Evolutionary conservation across 2,888 invertebrate genomes (phyloP), one percentile per base, ranked within the genome.

Genomic region (Polyploca ridens): DNA sequence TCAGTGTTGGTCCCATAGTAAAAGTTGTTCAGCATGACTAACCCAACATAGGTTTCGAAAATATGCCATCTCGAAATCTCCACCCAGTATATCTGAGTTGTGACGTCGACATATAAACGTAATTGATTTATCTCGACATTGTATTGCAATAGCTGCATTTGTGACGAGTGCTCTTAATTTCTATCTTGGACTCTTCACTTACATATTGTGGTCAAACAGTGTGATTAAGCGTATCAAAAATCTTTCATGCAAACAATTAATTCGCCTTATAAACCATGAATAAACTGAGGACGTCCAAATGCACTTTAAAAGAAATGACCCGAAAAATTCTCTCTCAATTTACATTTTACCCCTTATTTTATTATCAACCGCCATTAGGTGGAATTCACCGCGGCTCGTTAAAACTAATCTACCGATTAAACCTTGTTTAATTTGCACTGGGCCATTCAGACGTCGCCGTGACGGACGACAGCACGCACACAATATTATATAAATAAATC

Each of bases 351-450:
- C 54, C 54, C 61, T 61, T 41, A 61, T 61, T 61, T 61, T 41
- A 61, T 61, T 61, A 61, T 61, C 61, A 61, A 61, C 61, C 61
- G 44, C 61, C 38, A 44, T 61, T 61, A 61, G 61, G 27, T 19
- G 19, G 61, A 27, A 61, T 61, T 61, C 41, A 61, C 61, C 61
- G 60, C 54, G n/a, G 54, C 60, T 64, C 60, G 64, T 60, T 64
- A 60, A 64, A 54, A 60, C 60, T 61, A 64, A 64, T 64, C 64
- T 19, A 16, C 61, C 49, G 49, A 64, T 64, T 64, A 64, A 54
- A 46, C 59, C 64, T 60, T 58, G 63, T 64, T 64, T 62, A 57
- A 57, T 62, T 62, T 38, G 35, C 62, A 57, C 54, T 62, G 35
- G 41, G 57, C 54, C 38, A 57, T 62, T 62, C 61, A 16, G 14